Conservation (phyloP, 1,140 invertebrate species). For the Ceratina calcarata region DNA sequence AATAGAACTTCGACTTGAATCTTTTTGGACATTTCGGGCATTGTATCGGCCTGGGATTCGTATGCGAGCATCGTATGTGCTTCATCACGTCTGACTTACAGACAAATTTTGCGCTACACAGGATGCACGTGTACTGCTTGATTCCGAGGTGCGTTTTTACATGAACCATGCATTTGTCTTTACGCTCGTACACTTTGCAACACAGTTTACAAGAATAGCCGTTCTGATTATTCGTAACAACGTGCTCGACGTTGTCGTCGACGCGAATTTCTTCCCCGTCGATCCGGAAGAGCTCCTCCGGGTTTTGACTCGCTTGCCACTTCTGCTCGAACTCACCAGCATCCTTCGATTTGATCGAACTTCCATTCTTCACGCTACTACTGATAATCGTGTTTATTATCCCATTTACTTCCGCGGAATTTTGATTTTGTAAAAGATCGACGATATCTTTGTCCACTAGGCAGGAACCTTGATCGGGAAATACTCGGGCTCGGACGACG, state of each 20-base stretch:
- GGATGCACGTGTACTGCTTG: constrained; percentile 86
- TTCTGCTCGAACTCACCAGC: constrained; percentile 70
- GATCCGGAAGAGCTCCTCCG: constrained; percentile 76
- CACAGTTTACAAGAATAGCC: constrained; percentile 77
- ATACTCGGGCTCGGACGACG: constrained; percentile 75
- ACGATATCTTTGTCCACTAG: constrained; percentile 75
- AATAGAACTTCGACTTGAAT: constrained; percentile 78
- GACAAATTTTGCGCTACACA: constrained; percentile 81
- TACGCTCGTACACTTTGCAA: constrained; percentile 75
- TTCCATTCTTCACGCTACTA: constrained; percentile 55
- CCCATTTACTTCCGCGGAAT: constrained; percentile 70
- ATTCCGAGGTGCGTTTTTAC: constrained; percentile 86
- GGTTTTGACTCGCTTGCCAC: constrained; percentile 69
- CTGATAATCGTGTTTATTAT: constrained; percentile 72
- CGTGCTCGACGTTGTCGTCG: constrained; percentile 76
- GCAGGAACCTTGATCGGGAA: constrained; percentile 78
- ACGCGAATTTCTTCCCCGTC: constrained; percentile 78
- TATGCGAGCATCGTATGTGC: constrained; percentile 78
- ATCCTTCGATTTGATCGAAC: constrained; percentile 66
- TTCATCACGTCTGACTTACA: constrained; percentile 80
- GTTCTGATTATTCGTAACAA: constrained; percentile 70
- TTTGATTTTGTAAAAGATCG: constrained; percentile 71
- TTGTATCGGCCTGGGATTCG: constrained; percentile 77
- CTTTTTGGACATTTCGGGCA: constrained; percentile 79
- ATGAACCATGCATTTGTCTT: constrained; percentile 81